Conservation (phyloP, 2,113 vertebrate species). For the Equus quagga region DNA sequence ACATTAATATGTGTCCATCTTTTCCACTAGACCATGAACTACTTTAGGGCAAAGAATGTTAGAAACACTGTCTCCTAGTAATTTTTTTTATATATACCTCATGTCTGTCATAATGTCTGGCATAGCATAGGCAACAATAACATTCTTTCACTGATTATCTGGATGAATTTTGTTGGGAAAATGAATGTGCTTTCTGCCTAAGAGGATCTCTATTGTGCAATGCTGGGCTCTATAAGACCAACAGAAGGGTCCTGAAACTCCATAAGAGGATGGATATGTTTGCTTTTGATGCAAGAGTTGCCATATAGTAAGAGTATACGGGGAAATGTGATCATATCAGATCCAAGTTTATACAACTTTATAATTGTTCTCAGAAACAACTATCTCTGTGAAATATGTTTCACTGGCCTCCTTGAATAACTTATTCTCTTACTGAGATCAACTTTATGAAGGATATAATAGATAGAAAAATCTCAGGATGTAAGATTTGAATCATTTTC, state of each 20-base stretch:
- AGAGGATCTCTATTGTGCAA: not conserved
- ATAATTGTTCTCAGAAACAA: not conserved
- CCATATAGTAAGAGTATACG: not conserved
- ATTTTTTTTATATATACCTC: not conserved
- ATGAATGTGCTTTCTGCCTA: not conserved
- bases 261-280: not conserved
- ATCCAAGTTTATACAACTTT: not conserved
- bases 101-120: not conserved
- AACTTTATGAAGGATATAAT: conserved; percentile 73
- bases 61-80: not conserved
- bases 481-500: conserved; percentile 75
- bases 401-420: conserved; percentile 19
- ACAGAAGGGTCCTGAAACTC: not conserved
- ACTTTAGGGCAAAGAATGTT: not conserved
- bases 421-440: conserved; percentile 50
- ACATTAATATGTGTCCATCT: not conserved
- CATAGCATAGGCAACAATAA: not conserved
- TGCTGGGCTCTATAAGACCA: not conserved
- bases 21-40: not conserved
- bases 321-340: not conserved
- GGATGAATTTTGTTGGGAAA: not conserved
- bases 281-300: not conserved
- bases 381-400: not conserved
- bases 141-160: not conserved
- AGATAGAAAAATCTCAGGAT: conserved; percentile 38